Base-by-base conservation (phyloP, 2,888 invertebrate genomes). In the Kryphioiulus occultus region DNA sequence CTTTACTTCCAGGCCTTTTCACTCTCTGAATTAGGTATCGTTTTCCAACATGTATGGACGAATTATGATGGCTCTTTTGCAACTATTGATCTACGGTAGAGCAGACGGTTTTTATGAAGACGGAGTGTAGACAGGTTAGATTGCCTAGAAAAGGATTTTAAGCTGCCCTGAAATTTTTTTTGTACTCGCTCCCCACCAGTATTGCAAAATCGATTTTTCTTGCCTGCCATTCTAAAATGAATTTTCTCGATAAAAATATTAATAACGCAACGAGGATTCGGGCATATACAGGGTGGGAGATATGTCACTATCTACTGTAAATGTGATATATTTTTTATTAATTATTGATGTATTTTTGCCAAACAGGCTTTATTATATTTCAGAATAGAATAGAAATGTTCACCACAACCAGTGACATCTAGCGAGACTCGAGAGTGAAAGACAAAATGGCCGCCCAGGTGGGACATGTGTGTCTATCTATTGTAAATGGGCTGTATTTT, bases 101-200 rank as follows among this genome's bases (percentile, higher is more conserved):
- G 26, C 68, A 68, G 68, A 5, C 26, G 68, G 26, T 68, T 68
- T 68, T 68, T 68, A 68, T 68, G 26, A 68, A 68, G 68, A 68
- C 68, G 68, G 68, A 22, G 44, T 68, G 68, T 26, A 68, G 68
- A 68, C 68, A 68, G 68, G 26, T 68, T 68, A 68, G 68, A 68
- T 68, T 68, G 68, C 68, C 26, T 5, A 12, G 10, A 68, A 68
- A 26, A 68, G 68, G 68, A 68, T 26, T 68, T 53, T 53, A 4
- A 53, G 26, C 68, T 26, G 22, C 68, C 26, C 53, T 53, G 15
- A 10, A 15, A 44, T 44, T 12, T 44, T 44, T 44, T 44, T 44
- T 10, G 10, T 44, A 1, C 44, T 12, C 44, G 7, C 44, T 12
- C n/a, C 68, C 3, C 19, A 47, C 0, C 0, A 68, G 19, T 68